Evolutionary conservation across 2,888 invertebrate species (phyloP).

Genomic region (Ctenicera cuprea): DNA sequence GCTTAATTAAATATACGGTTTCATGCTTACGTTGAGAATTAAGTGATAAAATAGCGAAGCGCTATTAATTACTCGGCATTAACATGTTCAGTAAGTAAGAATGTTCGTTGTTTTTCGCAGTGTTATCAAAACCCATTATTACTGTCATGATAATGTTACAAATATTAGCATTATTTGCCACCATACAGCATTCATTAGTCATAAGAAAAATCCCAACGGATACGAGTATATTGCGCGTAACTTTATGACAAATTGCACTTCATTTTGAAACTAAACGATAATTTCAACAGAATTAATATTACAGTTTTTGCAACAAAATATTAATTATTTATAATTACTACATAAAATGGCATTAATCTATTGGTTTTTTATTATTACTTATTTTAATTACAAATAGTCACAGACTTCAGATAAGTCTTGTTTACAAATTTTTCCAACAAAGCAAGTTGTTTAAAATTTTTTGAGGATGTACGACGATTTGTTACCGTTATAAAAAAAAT

Average conservation of each 20-base stretch:
- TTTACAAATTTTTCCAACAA: background rate
- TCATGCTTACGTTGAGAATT: background rate
- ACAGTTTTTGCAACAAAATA: too few species aligned
- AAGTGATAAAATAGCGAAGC: slow-evolving; percentile 11
- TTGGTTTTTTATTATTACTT: too few species aligned
- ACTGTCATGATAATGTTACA: slow-evolving; percentile 14
- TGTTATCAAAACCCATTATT: slow-evolving; percentile 17
- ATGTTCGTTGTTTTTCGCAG: slow-evolving; percentile 1
- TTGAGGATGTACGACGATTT: background rate
- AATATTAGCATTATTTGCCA: slow-evolving; percentile 11
- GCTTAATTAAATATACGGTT: too few species aligned
- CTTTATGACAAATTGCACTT: too few species aligned
- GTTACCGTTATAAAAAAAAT: background rate
- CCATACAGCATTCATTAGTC: slow-evolving; percentile 3
- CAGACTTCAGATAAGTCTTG: background rate
- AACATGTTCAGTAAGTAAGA: slow-evolving; percentile 4
- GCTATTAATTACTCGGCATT: slow-evolving; percentile 5
- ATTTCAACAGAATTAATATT: too few species aligned
- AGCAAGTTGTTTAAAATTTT: background rate
- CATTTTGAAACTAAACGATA: too few species aligned
- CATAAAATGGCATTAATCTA: too few species aligned
- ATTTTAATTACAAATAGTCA: too few species aligned
- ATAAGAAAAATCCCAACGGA: background rate
- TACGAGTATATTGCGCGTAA: background rate
- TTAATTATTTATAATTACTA: too few species aligned